Evolutionary conservation across 2,888 invertebrate species (phyloP), one percentile per base, ranked within the genome.

Genomic region (Caradrina kadenii): DNA sequence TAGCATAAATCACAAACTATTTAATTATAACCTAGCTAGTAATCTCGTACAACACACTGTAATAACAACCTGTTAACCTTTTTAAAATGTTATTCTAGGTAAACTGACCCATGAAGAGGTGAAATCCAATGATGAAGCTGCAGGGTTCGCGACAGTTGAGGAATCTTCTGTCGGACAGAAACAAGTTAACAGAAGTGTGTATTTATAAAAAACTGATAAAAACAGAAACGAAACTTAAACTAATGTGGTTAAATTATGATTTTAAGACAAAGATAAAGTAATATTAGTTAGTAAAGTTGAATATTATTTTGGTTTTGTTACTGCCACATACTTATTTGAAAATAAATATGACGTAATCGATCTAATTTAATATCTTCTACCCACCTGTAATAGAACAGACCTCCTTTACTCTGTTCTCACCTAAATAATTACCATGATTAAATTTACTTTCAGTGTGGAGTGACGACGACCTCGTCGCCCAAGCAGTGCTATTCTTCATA

Each of bases 401-500:
- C n/a, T n/a, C n/a, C n/a, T n/a, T n/a, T n/a, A n/a, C n/a, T n/a
- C n/a, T n/a, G n/a, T n/a, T n/a, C n/a, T n/a, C n/a, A n/a, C n/a
- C n/a, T n/a, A n/a, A n/a, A n/a, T n/a, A n/a, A n/a, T n/a, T n/a
- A n/a, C n/a, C 3, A 6, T 17, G 6, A 15, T 26, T 0, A 17
- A 48, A 35, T 42, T 26, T 53, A 31, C 7, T 63, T 84, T 75
- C 85, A 89, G 94, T 81, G 1, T 93, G 94, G 94, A 80, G 89
- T 0, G 92, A 94, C n/a, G 86, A 90, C 1, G 96, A 96, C 59
- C 86, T 96, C 1, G 83, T 92, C 0, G 93, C 96, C 0, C 96
- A 96, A 85, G 95, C 95, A 0, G 85, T 96, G 10, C 68, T 96
- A 0, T 96, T 97, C 88, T 96, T 96, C 82, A 85, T 96, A 22